Evolutionary conservation across 2,113 vertebrate genomes (phyloP).

Genomic region (Motacilla tschutschensis): DNA sequence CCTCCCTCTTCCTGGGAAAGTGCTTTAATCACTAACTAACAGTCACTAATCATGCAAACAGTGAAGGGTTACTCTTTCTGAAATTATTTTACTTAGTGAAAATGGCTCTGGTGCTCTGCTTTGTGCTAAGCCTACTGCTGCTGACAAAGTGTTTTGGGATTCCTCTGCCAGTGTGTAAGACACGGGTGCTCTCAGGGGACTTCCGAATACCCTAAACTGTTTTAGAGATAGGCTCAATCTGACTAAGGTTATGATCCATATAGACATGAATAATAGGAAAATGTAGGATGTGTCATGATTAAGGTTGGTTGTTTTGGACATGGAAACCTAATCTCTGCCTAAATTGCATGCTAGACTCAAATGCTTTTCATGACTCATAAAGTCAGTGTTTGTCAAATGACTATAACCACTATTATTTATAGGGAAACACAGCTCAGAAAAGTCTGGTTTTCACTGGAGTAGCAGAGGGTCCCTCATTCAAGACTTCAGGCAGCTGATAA

Average conservation of each 20-base stretch:
- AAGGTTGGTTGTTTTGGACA: background rate
- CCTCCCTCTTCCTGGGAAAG: background rate
- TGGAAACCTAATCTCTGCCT: background rate
- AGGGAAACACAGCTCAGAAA: background rate
- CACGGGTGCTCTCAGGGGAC: background rate
- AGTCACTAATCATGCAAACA: background rate
- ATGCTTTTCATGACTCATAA: background rate
- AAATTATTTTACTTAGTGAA: slow-evolving; percentile 6
- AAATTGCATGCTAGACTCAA: background rate
- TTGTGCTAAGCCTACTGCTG: background rate
- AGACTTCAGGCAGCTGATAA: background rate
- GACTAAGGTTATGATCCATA: background rate
- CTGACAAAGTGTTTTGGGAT: slow-evolving; percentile 17
- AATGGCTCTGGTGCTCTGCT: background rate
- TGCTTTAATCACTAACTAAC: background rate
- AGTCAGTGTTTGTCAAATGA: background rate
- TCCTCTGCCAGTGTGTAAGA: background rate
- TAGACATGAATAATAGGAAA: background rate
- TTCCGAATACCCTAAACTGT: background rate
- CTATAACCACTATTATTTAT: background rate
- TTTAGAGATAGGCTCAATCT: slow-evolving; percentile 3
- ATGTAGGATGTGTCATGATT: background rate
- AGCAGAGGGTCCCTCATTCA: background rate
- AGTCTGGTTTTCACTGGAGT: background rate
- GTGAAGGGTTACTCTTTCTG: background rate